Evolutionary conservation across 2,797 vertebrate genomes (phyloP), one percentile per base, ranked within the genome.

Genomic region (Micropoecilia bifurca): DNA sequence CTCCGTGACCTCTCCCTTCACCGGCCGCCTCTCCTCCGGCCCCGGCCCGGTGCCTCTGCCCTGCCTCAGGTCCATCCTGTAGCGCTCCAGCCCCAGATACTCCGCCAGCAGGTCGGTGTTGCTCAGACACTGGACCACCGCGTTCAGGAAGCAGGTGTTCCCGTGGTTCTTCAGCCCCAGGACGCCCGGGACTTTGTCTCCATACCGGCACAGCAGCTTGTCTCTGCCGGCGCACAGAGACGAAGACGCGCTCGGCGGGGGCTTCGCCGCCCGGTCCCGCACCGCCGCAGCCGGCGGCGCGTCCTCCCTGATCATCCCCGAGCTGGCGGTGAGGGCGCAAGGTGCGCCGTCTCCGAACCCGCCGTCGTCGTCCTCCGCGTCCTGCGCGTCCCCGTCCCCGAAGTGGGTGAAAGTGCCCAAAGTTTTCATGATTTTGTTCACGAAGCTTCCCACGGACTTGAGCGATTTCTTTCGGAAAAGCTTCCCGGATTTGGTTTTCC

Each of bases 131-230:
- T 99, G 98, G 85, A 99, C 96, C 91, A 97, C 97, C 0, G 98
- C 98, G 92, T 99, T 99, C 97, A 99, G 97, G 95, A 99, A 99
- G 80, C 98, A 99, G 92, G 97, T 99, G 96, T 99, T 99, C 8
- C 98, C 98, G 93, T 98, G 98, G 93, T 99, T 98, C 74, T 98
- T 98, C 93, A 99, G 93, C 41, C 98, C 98, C 90, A 96, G 93
- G 0, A 96, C 97, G 0, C 97, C 98, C 0, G 98, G 98, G 22
- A 95, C 92, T 73, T 94, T 95, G 4, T 96, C 95, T 3, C 95
- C 96, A 81, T 91, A 95, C 10, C 91, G 92, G 85, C 88, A 83
- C 0, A 92, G 86, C 4, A 96, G 89, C 41, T 93, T 93, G 0
- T 96, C 95, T 73, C 90, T 91, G 66, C 87, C 89, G 20, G 92